A percentile compares a stretch with the other conserved stretches of the same genome.
phyloP scores from a whole-genome alignment of 2,888 invertebrate genomes.

The Alcis repandata region DNA sequence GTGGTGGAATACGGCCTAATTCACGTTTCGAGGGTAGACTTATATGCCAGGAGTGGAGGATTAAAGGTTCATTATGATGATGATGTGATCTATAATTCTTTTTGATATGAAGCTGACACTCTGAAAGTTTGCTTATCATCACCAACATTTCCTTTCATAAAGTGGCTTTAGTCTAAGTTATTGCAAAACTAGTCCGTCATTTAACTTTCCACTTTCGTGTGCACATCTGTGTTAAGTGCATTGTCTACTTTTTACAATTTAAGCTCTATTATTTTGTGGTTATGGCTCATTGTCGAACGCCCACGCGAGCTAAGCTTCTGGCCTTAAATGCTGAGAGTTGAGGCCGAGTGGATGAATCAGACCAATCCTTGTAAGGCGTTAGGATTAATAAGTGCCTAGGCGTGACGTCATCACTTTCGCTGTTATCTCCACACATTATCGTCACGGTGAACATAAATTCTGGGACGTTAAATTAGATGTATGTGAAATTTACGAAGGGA shows the following conservation, averaged over 20 bases:
- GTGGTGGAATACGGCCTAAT: no score
- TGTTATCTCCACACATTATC: constrained; percentile 45
- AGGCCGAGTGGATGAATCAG: constrained; percentile 51
- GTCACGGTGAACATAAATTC: background rate
- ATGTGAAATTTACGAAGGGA: background rate
- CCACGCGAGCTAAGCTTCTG: constrained; percentile 45
- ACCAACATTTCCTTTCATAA: constrained; percentile 19
- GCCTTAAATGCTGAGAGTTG: constrained; percentile 52
- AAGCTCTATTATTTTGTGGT: constrained; percentile 41
- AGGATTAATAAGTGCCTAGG: constrained; percentile 28
- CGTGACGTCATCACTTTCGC: constrained; percentile 60
- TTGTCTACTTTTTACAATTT: constrained; percentile 41
- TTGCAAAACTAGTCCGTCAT: constrained; percentile 34
- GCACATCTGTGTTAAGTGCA: constrained; percentile 43
- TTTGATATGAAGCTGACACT: background rate
- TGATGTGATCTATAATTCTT: background rate
- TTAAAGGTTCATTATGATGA: no score
- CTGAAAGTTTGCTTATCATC: background rate
- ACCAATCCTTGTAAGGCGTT: constrained; percentile 55
- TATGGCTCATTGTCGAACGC: constrained; percentile 49
- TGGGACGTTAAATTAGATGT: background rate
- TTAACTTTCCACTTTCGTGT: constrained; percentile 55
- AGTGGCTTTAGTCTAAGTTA: constrained; percentile 24
- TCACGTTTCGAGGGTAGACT: no score
- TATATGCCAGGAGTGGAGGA: no score